Evolutionary conservation across 2,888 invertebrate species (phyloP), one percentile per base, ranked within the genome.

Genomic region (Erpobdella octoculata): DNA sequence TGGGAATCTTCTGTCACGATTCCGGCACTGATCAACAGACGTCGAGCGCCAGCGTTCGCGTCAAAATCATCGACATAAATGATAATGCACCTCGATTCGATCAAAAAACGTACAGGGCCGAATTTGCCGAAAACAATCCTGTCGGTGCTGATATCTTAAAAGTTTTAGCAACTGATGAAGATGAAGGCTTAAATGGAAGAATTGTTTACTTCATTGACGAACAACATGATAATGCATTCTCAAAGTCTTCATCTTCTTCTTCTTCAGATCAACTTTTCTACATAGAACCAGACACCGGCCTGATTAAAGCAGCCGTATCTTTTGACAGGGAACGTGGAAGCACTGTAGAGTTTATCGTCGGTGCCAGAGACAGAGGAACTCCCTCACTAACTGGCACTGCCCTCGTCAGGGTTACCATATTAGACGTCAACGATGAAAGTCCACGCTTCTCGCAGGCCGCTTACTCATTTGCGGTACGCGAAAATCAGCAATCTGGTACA

Each of bases 261-360:
- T 35, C 33, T 21, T 37, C 28, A 15, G 67, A 67, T 18, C 31
- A 61, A n/a, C 25, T 69, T 15, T 94, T 94, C 80, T 87, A 88
- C 73, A 89, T 94, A 46, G 91, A 93, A 81, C 80, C 89, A 0
- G 83, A 84, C 1, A 87, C 89, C 0, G 94, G 94, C 0, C 82
- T 89, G 38, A 89, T 94, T 0, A 89, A 89, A 3, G 90, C 92
- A 0, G 89, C 89, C 71, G 87, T 89, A 0, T 87, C 90, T 0
- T 93, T 94, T 80, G 93, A 94, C 84, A 93, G 91, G 79, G 94
- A 95, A 80, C 87, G 89, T 73, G 87, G 89, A 71, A 90, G 88
- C 79, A 88, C 89, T 70, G 93, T 92, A 79, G 88, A 89, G 69
- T 91, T 94, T 80, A 87, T 89, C 0, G 76, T 76, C 18, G 69